phyloP scores from a whole-genome alignment of 2,797 vertebrate species.

The Syngnathus acus region DNA sequence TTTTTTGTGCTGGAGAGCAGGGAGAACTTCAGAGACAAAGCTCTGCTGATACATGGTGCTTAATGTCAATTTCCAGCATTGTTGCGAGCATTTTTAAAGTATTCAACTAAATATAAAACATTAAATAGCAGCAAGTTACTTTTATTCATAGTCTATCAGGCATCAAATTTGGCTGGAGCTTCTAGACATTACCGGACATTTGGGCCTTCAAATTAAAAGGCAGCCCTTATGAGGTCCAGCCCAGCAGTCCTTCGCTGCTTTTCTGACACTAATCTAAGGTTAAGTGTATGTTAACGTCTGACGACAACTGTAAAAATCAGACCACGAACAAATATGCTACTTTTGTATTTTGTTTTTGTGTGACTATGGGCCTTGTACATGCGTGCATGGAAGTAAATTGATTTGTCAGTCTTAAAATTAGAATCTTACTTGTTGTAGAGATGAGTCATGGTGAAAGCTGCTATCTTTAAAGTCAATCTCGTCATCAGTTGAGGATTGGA shows the following conservation, averaged over 20 bases:
- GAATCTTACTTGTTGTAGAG: slow-evolving; percentile 87
- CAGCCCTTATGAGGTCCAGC: neutral
- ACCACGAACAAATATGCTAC: neutral
- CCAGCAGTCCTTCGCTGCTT: neutral
- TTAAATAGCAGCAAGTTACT: neutral
- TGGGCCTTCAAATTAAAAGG: neutral
- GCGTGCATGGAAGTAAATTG: slow-evolving; percentile 6
- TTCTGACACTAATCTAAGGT: neutral
- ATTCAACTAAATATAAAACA: too few species aligned
- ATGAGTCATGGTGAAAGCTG: slow-evolving; percentile 95
- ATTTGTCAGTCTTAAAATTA: slow-evolving; percentile 27
- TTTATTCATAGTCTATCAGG: neutral
- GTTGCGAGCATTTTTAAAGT: too few species aligned
- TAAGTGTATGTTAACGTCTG: neutral
- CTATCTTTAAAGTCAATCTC: slow-evolving; percentile 98
- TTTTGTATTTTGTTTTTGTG: neutral
- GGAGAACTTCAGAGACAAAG: neutral
- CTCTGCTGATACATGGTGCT: neutral
- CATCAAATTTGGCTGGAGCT: neutral
- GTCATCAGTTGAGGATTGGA: slow-evolving; percentile 97
- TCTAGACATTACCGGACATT: neutral
- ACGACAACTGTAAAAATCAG: neutral
- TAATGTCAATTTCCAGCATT: too few species aligned
- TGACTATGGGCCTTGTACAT: slow-evolving; percentile 17
- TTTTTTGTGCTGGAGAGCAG: neutral